A percentile compares a stretch with the other conserved stretches of the same genome.
Evolutionary conservation across 2,797 vertebrate species (phyloP).

Genomic region (Hirundo rustica): DNA sequence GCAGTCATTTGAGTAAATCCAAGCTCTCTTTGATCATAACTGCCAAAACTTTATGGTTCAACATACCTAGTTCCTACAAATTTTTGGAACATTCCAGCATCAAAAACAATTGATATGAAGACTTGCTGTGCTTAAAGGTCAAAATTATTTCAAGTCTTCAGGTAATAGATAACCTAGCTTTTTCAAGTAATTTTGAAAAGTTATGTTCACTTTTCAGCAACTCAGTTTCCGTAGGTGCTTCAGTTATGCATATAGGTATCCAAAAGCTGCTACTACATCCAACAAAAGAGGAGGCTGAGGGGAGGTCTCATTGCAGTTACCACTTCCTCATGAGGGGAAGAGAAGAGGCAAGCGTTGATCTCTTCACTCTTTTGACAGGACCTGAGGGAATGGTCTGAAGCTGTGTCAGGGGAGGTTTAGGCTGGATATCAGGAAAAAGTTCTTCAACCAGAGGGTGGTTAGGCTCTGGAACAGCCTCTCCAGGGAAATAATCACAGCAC

Average conservation of each 20-base stretch:
- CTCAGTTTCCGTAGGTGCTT: background rate
- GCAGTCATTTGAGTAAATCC: background rate
- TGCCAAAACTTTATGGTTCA: background rate
- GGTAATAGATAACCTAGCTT: background rate
- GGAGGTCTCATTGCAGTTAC: background rate
- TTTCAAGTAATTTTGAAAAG: background rate
- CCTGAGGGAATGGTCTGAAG: background rate
- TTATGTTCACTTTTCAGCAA: background rate
- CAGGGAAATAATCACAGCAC: background rate
- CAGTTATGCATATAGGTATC: background rate
- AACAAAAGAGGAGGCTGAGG: background rate
- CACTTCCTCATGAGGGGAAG: background rate
- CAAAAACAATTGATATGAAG: background rate
- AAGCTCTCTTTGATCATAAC: background rate
- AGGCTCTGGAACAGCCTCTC: background rate
- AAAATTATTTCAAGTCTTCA: background rate
- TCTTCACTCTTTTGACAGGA: background rate
- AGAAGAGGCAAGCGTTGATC: background rate
- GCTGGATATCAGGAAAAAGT: background rate
- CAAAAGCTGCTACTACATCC: background rate
- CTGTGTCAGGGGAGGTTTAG: background rate
- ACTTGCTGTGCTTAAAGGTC: background rate
- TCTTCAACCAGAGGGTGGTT: fast-evolving
- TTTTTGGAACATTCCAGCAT: background rate
- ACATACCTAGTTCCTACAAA: background rate